These are phyloP conservation scores for Orchesellides sinensis DNA, from an alignment of 2,888 invertebrate species.

Conservation along the genomic window DNA sequence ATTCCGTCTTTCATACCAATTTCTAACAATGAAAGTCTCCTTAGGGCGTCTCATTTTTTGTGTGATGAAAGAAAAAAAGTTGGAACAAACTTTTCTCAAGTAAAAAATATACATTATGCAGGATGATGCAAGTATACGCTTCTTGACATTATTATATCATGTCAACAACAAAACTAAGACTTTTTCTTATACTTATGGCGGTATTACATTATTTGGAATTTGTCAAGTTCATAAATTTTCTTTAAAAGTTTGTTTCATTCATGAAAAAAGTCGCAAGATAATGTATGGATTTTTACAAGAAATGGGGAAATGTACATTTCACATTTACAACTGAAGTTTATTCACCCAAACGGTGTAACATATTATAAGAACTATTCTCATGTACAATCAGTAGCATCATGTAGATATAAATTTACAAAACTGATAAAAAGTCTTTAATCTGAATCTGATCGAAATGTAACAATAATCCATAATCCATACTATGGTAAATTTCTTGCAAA, in stretches of 20 bases:
- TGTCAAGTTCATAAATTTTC: background rate
- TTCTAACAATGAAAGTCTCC: conserved; percentile 27
- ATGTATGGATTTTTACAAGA: too few relatives aligned
- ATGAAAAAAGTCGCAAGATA: background rate
- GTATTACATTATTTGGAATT: background rate
- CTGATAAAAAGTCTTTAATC: too few relatives aligned
- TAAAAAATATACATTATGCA: conserved; percentile 29
- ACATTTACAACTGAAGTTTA: too few relatives aligned
- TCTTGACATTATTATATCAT: background rate
- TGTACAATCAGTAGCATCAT: too few relatives aligned
- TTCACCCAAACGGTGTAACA: too few relatives aligned
- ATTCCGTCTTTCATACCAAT: background rate
- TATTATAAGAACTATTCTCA: too few relatives aligned
- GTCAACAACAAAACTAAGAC: background rate
- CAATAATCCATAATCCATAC: too few relatives aligned
- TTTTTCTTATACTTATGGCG: background rate
- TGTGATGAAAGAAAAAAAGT: conserved; percentile 11
- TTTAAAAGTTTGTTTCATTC: background rate
- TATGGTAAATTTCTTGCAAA: too few relatives aligned
- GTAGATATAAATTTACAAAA: too few relatives aligned
- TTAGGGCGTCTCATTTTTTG: conserved; percentile 30
- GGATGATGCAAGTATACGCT: background rate
- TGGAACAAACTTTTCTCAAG: conserved; percentile 12
- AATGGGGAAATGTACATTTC: too few relatives aligned
- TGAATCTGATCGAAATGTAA: too few relatives aligned